phyloP scores from a whole-genome alignment of 2,888 invertebrate species.

The Osmoderma eremita region DNA sequence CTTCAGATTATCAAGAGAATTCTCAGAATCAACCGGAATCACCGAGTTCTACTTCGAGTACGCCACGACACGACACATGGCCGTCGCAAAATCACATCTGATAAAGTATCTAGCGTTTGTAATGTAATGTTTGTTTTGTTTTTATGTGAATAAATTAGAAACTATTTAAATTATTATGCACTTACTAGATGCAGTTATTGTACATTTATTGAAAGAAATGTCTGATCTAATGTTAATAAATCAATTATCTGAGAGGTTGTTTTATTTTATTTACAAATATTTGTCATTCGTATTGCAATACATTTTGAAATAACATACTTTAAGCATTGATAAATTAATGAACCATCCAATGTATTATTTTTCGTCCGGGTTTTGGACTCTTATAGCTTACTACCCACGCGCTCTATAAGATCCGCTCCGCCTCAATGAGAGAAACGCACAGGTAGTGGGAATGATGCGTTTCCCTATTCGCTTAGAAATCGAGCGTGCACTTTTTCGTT shows the following conservation, averaged over 20 bases:
- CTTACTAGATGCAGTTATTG: slow-evolving; percentile 18
- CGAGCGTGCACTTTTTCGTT: no score
- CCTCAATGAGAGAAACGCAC: no score
- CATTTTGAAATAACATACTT: no score
- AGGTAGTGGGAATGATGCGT: no score
- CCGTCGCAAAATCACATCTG: slow-evolving; percentile 51
- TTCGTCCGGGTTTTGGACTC: no score
- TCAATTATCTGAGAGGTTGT: not conserved
- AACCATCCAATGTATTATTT: no score
- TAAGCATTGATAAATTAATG: no score
- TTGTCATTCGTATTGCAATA: no score
- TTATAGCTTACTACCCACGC: no score
- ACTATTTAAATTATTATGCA: slow-evolving; percentile 33
- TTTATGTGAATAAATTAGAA: slow-evolving; percentile 37
- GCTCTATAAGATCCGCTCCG: no score
- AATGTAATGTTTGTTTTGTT: slow-evolving; percentile 17
- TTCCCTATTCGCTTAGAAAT: no score
- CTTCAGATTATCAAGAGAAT: slow-evolving; percentile 52
- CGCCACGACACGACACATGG: slow-evolving; percentile 56
- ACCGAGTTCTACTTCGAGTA: slow-evolving; percentile 54
- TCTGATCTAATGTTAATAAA: slow-evolving; percentile 11
- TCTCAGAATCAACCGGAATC: slow-evolving; percentile 52
- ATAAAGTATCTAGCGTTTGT: slow-evolving; percentile 9
- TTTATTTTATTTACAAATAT: no score
- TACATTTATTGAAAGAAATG: slow-evolving; percentile 11